These are phyloP conservation scores for Bombus superbus DNA, from an alignment of 1,140 invertebrate genomes.

Conservation along the genomic window DNA sequence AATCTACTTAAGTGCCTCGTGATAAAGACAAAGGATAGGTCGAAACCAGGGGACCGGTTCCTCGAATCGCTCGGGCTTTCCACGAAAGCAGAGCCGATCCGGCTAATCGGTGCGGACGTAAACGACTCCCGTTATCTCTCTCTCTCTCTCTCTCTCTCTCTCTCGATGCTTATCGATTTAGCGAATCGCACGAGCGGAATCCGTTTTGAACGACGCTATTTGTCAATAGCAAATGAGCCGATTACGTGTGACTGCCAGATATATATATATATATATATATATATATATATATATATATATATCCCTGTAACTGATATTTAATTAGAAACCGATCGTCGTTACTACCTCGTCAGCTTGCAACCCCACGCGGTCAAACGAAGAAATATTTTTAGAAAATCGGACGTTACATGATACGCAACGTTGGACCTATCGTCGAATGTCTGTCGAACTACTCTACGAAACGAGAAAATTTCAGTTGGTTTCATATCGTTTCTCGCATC, in stretches of 20 bases:
- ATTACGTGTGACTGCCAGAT: slow-evolving; percentile 48
- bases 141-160: slow-evolving; percentile 54
- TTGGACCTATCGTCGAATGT: background rate
- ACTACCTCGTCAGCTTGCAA: slow-evolving; percentile 22
- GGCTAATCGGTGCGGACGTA: slow-evolving; percentile 66
- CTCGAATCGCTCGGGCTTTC: slow-evolving; percentile 48
- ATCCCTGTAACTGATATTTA: slow-evolving; percentile 54
- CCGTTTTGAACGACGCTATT: slow-evolving; percentile 68
- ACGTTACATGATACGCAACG: background rate
- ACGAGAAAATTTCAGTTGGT: background rate
- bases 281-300: background rate
- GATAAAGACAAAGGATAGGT: background rate
- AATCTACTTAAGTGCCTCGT: background rate
- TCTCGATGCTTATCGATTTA: slow-evolving; percentile 66
- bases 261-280: slow-evolving; percentile 41
- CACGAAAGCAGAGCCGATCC: slow-evolving; percentile 46
- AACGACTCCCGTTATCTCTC: slow-evolving; percentile 69
- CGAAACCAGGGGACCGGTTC: background rate
- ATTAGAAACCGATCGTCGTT: slow-evolving; percentile 58
- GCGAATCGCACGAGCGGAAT: slow-evolving; percentile 65
- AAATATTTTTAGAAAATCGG: background rate
- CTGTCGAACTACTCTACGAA: background rate
- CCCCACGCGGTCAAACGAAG: background rate
- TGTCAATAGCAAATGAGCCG: slow-evolving; percentile 67
- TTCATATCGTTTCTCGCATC: background rate